A percentile compares a stretch with the other conserved stretches of the same genome.
These are phyloP conservation scores for Thalassaphorura encarpata DNA, from an alignment of 1,140 invertebrate species.

Conservation along the genomic window DNA sequence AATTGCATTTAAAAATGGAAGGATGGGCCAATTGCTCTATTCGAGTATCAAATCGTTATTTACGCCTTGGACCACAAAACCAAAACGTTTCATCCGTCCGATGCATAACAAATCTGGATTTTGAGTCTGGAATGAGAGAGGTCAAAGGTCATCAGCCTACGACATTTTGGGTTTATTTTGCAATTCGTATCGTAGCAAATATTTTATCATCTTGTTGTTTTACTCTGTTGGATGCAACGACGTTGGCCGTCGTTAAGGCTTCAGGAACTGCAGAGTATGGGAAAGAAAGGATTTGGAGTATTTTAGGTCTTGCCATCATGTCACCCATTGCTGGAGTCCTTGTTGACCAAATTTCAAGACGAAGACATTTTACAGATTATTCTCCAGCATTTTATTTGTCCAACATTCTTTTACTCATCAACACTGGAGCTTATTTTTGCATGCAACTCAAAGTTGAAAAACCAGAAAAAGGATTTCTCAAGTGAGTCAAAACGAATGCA, in stretches of 20 bases:
- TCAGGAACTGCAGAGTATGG: conserved; percentile 64
- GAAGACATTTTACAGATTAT: conserved; percentile 58
- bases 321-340: conserved; percentile 58
- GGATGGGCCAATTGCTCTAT: too few relatives aligned
- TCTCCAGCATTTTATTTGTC: conserved; percentile 66
- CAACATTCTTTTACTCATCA: conserved; percentile 55
- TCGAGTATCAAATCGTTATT: too few relatives aligned
- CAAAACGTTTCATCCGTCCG: too few relatives aligned
- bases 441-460: conserved; percentile 31
- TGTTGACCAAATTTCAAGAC: conserved; percentile 5
- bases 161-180: conserved; percentile 69
- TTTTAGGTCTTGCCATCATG: conserved; percentile 66
- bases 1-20: too few relatives aligned
- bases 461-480: conserved; percentile 23
- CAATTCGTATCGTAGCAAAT: conserved; percentile 58
- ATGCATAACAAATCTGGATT: too few relatives aligned
- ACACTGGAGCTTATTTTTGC: conserved; percentile 41
- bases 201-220: conserved; percentile 63
- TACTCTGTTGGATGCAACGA: conserved; percentile 71
- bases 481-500: too few relatives aligned
- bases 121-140: too few relatives aligned
- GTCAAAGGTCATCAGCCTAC: too few relatives aligned
- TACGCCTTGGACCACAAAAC: too few relatives aligned
- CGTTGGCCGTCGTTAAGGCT: conserved; percentile 65
- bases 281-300: conserved; percentile 63